Base-by-base conservation (phyloP, 2,797 vertebrate genomes). In the Rhabdophis nuchalis region DNA sequence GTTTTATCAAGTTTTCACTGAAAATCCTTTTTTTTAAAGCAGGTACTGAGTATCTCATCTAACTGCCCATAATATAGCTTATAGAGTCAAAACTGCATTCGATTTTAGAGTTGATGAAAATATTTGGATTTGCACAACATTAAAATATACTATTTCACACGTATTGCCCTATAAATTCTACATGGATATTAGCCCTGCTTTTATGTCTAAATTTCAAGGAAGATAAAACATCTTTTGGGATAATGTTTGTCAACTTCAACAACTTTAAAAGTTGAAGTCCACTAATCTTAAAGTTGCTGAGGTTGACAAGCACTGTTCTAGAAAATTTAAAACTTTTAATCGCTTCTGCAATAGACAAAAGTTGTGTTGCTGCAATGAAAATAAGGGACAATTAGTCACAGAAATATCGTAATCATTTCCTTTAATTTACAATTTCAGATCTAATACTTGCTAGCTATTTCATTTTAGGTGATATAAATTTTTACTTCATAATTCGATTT, bases 31-130 rank as follows among this genome's bases (percentile, higher is more conserved):
- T 77, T 14, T 82, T 12, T 36, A 23, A 3, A 86, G 56, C 52
- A 9, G 91, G 85, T 52, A 18, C 32, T 53, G 12, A 41, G 53
- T 68, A 50, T 57, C 7, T 14, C 9, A 23, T n/a, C 12, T 82
- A 86, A 53, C 12, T 36, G 86, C 25, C 23, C 46, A 87, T 32
- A 89, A 27, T 54, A 27, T 92, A 27, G 20, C 9, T 18, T 82
- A 20, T 61, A 32, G 13, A 8, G 12, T 46, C 60, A 18, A 14
- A 72, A 87, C 1, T 27, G 87, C 50, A 10, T 88, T 90, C 92
- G 56, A 0, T 93, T 91, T 95, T 93, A 32, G 8, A 87, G 93
- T 53, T 92, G 88, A 93, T 93, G 91, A 94, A 1, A 0, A 46
- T 13, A 32, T 89, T 94, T 94, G 41, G 61, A 93, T 53, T 88